Percentiles rank a stretch among this genome's conserved stretches.
Conservation (phyloP, 2,888 invertebrate genomes). For the Cataglyphis rosenhaueri region DNA sequence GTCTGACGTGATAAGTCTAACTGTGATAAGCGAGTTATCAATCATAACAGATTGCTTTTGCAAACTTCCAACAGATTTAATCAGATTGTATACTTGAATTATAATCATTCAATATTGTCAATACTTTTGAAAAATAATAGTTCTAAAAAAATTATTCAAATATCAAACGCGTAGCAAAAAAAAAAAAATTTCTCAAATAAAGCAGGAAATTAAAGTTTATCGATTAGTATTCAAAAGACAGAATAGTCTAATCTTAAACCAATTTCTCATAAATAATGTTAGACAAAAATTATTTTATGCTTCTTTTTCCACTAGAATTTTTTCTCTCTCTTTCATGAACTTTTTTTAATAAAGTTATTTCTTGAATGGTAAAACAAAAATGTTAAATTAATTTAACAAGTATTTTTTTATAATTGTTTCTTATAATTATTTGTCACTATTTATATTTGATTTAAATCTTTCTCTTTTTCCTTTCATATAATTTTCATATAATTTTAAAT, state of each 20-base stretch:
- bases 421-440: neutral
- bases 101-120: neutral
- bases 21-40: neutral
- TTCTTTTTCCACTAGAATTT: neutral
- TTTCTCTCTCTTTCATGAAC: neutral
- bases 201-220: neutral
- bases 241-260: neutral
- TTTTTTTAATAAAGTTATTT: neutral
- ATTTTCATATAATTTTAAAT: neutral
- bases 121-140: neutral
- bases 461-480: too few species aligned
- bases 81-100: neutral
- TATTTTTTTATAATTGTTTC: neutral
- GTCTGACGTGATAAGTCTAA: neutral
- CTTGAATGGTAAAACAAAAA: neutral
- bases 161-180: neutral
- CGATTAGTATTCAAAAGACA: neutral
- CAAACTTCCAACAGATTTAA: neutral
- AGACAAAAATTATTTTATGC: slow-evolving; percentile 3
- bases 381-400: neutral
- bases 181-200: neutral
- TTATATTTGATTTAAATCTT: neutral
- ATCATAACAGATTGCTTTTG: neutral
- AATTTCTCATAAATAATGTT: neutral
- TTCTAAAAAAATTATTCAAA: neutral